Conservation (phyloP, 1,140 invertebrate genomes). For the Scaptomyza pallida region DNA sequence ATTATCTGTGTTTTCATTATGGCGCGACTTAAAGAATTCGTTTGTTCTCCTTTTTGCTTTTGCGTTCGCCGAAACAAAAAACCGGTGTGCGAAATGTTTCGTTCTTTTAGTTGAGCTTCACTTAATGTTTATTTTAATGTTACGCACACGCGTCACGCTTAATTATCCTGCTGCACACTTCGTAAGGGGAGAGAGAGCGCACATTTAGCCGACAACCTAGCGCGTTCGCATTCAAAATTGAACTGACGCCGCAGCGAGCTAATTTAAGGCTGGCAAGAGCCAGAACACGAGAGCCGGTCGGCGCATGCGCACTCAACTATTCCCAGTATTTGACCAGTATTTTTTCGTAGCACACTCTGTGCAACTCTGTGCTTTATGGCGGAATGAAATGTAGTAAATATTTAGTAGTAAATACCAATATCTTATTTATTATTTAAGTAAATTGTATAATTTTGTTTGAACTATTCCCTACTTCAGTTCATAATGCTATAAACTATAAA, state of each 20-base stretch:
- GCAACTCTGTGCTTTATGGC: constrained; percentile 33
- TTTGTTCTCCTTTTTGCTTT: constrained; percentile 50
- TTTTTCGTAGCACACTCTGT: constrained; percentile 9
- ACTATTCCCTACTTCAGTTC: not conserved
- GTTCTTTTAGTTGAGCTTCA: constrained; percentile 33
- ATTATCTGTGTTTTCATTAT: constrained; percentile 42
- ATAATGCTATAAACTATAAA: not conserved
- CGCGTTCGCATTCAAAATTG: constrained; percentile 53
- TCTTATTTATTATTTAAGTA: not conserved
- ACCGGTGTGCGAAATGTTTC: constrained; percentile 45
- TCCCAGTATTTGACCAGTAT: constrained; percentile 52
- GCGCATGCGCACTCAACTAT: constrained; percentile 49
- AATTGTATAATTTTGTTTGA: not conserved
- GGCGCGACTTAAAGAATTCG: constrained; percentile 26
- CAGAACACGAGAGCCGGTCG: constrained; percentile 10
- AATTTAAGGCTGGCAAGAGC: constrained; percentile 52
- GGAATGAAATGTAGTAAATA: not conserved
- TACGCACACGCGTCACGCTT: constrained; percentile 80
- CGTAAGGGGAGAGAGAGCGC: not conserved
- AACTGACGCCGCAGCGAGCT: constrained; percentile 62
- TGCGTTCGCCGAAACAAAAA: constrained; percentile 46
- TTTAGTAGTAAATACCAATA: not conserved
- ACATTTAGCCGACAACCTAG: constrained; percentile 50
- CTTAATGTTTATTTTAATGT: constrained; percentile 78
- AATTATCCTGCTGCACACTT: constrained; percentile 68